A percentile compares a stretch with the other conserved stretches of the same genome.
Evolutionary conservation across 2,888 invertebrate species (phyloP).

Genomic region (Herminia tarsipennalis): DNA sequence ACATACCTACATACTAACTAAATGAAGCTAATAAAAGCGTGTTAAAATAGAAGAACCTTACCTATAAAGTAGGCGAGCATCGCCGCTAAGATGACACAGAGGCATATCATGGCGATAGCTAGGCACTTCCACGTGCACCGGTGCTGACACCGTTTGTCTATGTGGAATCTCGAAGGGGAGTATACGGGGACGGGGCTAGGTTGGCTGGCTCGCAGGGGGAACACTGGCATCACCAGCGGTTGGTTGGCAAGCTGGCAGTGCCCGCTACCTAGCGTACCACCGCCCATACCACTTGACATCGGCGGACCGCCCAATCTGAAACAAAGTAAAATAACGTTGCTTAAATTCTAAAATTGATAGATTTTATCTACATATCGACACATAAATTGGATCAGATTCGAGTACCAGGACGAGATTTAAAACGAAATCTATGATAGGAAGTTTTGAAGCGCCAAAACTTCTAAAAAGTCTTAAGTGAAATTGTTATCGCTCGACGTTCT

Average conservation of each 20-base stretch:
- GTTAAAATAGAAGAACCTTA: conserved; percentile 81
- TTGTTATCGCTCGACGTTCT: too few relatives aligned
- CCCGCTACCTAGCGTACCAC: conserved; percentile 87
- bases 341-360: neutral
- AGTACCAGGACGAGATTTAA: too few relatives aligned
- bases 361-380: too few relatives aligned
- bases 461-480: too few relatives aligned
- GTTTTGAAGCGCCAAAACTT: too few relatives aligned
- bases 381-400: too few relatives aligned
- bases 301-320: conserved; percentile 84
- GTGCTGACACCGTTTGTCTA: conserved; percentile 97
- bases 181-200: conserved; percentile 91
- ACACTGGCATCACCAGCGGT: conserved; percentile 95
- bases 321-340: conserved; percentile 34
- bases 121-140: conserved; percentile 99
- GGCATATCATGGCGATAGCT: conserved; percentile 96
- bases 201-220: conserved; percentile 93
- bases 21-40: neutral
- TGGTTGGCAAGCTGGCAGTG: conserved; percentile 90
- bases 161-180: conserved; percentile 96
- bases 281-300: conserved; percentile 86
- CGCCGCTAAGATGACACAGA: conserved; percentile 95
- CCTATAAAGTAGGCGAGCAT: conserved; percentile 98
- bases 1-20: too few relatives aligned
- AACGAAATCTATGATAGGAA: too few relatives aligned